phyloP scores from a whole-genome alignment of 1,140 invertebrate genomes.

The Acromyrmex charruanus region DNA sequence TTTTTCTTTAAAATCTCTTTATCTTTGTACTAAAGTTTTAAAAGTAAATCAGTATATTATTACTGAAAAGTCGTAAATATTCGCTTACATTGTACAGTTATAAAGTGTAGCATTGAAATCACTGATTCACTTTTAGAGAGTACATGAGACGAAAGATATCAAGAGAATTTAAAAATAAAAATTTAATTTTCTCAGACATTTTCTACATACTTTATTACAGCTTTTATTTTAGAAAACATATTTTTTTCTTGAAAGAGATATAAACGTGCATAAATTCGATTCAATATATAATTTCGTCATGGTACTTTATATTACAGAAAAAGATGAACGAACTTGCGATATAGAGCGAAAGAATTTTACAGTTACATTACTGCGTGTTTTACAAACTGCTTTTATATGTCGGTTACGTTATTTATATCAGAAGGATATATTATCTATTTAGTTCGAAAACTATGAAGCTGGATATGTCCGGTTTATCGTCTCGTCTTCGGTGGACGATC shows the following conservation, averaged over 20 bases:
- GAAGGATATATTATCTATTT: constrained; percentile 61
- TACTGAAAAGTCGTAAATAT: too few species aligned
- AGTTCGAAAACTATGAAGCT: constrained; percentile 65
- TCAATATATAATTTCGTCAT: not conserved
- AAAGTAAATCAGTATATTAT: too few species aligned
- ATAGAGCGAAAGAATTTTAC: constrained; percentile 1
- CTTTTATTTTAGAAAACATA: not conserved
- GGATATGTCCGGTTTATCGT: constrained; percentile 58
- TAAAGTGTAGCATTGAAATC: too few species aligned
- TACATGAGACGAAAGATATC: too few species aligned
- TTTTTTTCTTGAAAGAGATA: not conserved
- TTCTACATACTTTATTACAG: not conserved
- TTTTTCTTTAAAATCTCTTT: not conserved
- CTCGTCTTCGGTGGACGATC: constrained; percentile 34
- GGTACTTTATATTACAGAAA: not conserved
- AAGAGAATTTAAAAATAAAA: too few species aligned
- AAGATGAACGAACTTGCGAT: not conserved
- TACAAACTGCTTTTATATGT: constrained; percentile 26
- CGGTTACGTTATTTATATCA: constrained; percentile 66
- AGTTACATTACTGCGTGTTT: not conserved
- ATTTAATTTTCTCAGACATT: not conserved
- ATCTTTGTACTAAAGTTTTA: not conserved
- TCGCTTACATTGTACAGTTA: too few species aligned
- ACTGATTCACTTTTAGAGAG: too few species aligned
- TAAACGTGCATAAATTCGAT: not conserved